phyloP scores from a whole-genome alignment of 2,113 vertebrate genomes.

The Gasterosteus nipponicus region DNA sequence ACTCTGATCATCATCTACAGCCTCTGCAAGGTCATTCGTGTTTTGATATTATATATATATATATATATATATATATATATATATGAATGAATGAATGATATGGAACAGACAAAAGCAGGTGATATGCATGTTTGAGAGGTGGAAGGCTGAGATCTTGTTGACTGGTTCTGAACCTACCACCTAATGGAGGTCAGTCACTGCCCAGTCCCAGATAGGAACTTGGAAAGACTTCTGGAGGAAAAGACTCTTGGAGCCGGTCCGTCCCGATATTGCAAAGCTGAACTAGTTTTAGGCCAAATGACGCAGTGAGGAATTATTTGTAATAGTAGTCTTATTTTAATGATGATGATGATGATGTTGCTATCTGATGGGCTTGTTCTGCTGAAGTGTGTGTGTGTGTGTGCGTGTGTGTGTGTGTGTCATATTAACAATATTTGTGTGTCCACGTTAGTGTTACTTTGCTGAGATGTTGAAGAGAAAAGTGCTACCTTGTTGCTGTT shows the following conservation, averaged over 20 bases:
- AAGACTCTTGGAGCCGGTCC: neutral
- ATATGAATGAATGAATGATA: too few species aligned
- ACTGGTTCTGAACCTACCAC: too few species aligned
- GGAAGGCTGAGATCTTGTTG: too few species aligned
- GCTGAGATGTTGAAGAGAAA: neutral
- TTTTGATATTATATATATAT: neutral
- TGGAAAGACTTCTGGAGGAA: too few species aligned
- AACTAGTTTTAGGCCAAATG: too few species aligned
- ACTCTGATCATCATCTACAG: constrained; percentile 94
- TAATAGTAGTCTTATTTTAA: neutral
- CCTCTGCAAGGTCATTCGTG: constrained; percentile 88
- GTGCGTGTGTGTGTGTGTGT: constrained; percentile 1
- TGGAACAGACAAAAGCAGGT: too few species aligned
- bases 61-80: too few species aligned
- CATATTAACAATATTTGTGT: neutral
- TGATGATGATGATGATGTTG: constrained; percentile 21
- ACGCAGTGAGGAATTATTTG: too few species aligned
- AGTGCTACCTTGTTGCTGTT: neutral
- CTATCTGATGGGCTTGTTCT: neutral
- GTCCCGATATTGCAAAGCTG: too few species aligned
- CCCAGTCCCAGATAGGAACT: too few species aligned
- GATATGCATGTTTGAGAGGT: too few species aligned
- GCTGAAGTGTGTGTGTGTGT: neutral
- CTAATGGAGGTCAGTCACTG: too few species aligned
- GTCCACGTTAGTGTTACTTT: neutral